phyloP scores from a whole-genome alignment of 2,113 vertebrate species.

The Fregata magnificens region DNA sequence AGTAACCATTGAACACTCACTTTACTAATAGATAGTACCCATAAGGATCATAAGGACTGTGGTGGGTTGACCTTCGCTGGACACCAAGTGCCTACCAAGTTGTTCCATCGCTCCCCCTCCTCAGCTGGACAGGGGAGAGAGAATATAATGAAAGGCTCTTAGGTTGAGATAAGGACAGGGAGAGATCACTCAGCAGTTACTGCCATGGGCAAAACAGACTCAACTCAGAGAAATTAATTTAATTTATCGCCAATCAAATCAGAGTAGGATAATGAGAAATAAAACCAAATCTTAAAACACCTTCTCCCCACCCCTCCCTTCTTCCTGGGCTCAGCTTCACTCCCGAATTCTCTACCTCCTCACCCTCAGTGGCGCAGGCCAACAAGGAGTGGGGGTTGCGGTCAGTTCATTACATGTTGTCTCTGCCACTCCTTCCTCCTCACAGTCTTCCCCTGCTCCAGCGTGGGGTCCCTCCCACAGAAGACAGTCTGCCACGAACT shows the following conservation, averaged over 20 bases:
- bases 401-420: too few relatives aligned
- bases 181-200: neutral
- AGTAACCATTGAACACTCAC: neutral
- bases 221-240: neutral
- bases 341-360: neutral
- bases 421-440: too few relatives aligned
- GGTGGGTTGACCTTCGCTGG: neutral
- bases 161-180: neutral
- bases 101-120: neutral
- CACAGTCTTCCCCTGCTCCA: too few relatives aligned
- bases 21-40: neutral
- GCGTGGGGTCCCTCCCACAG: too few relatives aligned
- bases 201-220: neutral
- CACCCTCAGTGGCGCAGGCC: accelerated
- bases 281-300: neutral
- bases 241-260: neutral
- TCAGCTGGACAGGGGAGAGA: neutral
- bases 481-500: neutral
- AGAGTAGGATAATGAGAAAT: neutral
- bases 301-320: neutral
- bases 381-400: neutral
- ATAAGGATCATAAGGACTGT: neutral
- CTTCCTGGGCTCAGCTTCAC: neutral
- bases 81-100: neutral
- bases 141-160: neutral